Percentiles rank a stretch among this genome's conserved stretches.
phyloP scores from a whole-genome alignment of 2,888 invertebrate genomes.

The Brachypalpus laphriformis region DNA sequence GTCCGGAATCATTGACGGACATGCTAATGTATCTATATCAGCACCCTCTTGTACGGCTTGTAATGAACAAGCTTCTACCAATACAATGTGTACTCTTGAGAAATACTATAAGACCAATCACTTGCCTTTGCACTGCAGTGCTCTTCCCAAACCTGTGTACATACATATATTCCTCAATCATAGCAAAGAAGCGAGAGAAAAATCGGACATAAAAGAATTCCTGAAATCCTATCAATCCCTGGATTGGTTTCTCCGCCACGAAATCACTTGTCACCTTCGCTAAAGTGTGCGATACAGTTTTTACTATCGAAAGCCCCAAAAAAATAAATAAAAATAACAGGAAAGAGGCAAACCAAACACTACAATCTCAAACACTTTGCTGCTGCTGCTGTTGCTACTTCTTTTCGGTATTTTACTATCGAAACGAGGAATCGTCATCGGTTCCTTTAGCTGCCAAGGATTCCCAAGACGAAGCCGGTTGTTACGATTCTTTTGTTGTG shows the following conservation, averaged over 20 bases:
- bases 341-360: slow-evolving; percentile 47
- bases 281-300: slow-evolving; percentile 51
- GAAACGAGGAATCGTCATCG: slow-evolving; percentile 40
- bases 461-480: slow-evolving; percentile 42
- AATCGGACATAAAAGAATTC: slow-evolving; percentile 31
- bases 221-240: slow-evolving; percentile 51
- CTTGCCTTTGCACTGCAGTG: slow-evolving; percentile 34
- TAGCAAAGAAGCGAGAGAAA: slow-evolving; percentile 9
- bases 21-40: no score
- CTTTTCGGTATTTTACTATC: slow-evolving; percentile 53
- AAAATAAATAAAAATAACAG: background rate
- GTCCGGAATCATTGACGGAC: no score
- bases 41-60: no score
- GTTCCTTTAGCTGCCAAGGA: slow-evolving; percentile 46
- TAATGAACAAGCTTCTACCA: no score
- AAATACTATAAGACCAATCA: background rate
- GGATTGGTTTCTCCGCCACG: slow-evolving; percentile 31
- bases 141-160: background rate
- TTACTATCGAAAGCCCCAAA: slow-evolving; percentile 42
- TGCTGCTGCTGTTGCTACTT: slow-evolving; percentile 43
- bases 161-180: background rate
- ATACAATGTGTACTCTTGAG: background rate
- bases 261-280: slow-evolving; percentile 61
- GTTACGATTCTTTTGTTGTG: slow-evolving; percentile 65
- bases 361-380: slow-evolving; percentile 39